Evolutionary conservation across 1,140 invertebrate species (phyloP).

Genomic region (Ceratoteleas bidentatus): DNA sequence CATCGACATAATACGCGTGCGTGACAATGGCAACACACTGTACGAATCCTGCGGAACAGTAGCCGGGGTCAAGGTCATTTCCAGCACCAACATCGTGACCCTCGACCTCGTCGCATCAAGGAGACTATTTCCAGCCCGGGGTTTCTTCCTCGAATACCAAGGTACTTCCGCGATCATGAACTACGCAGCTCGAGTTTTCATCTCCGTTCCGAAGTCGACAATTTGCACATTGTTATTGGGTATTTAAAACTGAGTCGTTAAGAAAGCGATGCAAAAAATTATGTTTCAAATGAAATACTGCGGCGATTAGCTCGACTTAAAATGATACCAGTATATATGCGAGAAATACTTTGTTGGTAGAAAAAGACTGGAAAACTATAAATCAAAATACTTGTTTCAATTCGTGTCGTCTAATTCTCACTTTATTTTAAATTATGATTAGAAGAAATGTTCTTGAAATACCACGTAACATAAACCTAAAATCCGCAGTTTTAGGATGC

Average conservation of each 20-base stretch:
- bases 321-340: no score
- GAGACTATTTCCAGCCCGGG: constrained; percentile 74
- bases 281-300: no score
- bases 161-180: constrained; percentile 54
- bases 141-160: constrained; percentile 79
- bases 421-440: constrained; percentile 17
- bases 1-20: constrained; percentile 74
- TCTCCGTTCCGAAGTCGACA: constrained; percentile 1
- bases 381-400: no score
- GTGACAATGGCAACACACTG: constrained; percentile 75
- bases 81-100: constrained; percentile 75
- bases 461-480: not conserved
- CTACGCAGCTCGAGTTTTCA: not conserved
- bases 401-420: no score
- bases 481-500: constrained; percentile 72
- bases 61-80: constrained; percentile 74
- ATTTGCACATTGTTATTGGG: not conserved
- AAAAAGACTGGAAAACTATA: no score
- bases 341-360: no score
- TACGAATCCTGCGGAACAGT: constrained; percentile 76
- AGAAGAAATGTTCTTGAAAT: no score
- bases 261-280: no score
- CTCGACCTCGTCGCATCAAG: constrained; percentile 75
- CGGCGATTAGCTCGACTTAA: no score
- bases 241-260: not conserved